Evolutionary conservation across 1,140 invertebrate species (phyloP), one percentile per base, ranked within the genome.

Genomic region (Zophobas morio): DNA sequence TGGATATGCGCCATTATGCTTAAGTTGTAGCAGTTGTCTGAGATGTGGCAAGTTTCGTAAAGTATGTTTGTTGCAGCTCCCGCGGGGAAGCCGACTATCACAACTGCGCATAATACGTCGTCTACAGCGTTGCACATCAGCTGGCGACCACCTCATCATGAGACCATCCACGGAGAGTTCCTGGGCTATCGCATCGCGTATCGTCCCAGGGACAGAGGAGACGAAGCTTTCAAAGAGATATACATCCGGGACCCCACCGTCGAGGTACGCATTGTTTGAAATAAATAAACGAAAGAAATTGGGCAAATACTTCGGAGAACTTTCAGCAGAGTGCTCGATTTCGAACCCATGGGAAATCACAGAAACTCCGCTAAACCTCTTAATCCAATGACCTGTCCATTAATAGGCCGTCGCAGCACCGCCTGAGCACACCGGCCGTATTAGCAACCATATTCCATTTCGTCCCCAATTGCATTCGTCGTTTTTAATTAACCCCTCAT

Each of bases 131-230:
- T 95, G 76, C 91, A 91, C 82, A 89, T 95, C 80, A 89, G 91
- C 74, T 94, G 93, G 93, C 89, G 90, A 80, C 89, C 93, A 63
- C 93, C 93, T 76, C 89, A 88, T 42, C 86, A 87, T 46, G 89
- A 91, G 81, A 92, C 92, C 63, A 92, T 94, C 82, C 90, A 94
- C 82, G 93, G 93, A n/a, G 93, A 94, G 86, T 94, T 94, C 85
- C 87, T 94, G 5, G 93, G 93, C 74, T 94, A 94, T 86, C 88
- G 91, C 77, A 91, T 94, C 71, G 89, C 91, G 49, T 93, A 92
- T 86, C 86, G 90, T 74, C 92, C 90, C 70, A 87, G 91, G 75
- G 91, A 91, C 82, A 88, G 88, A 81, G 87, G 86, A 77, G 84
- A 87, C 33, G 88, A 90, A 63, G 87, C 88, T 72, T 88, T 90